Percentiles rank a stretch among this genome's conserved stretches.
phyloP scores from a whole-genome alignment of 2,797 vertebrate genomes.

The Macropus fuliginosus region DNA sequence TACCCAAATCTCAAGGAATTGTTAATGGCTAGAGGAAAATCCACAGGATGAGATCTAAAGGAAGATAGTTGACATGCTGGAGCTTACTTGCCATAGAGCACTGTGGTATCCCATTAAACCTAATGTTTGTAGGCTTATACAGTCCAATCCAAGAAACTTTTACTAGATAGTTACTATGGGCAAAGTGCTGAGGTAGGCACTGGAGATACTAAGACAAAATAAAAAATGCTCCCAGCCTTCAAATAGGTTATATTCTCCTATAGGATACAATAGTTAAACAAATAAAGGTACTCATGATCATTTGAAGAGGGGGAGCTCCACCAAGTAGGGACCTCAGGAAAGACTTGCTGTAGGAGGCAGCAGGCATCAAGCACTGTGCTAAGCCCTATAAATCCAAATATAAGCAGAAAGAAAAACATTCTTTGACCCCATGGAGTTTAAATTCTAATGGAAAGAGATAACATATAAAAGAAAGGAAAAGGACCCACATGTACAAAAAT shows the following conservation, averaged over 20 bases:
- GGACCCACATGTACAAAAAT: no score
- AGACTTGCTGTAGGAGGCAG: background rate
- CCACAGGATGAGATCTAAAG: background rate
- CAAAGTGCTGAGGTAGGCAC: background rate
- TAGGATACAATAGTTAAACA: background rate
- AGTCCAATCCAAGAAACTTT: background rate
- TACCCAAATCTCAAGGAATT: background rate
- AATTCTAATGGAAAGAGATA: background rate
- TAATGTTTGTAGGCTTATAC: background rate
- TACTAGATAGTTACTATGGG: background rate
- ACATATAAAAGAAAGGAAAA: background rate
- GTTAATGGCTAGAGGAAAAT: background rate
- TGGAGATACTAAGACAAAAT: background rate
- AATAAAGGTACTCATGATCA: background rate
- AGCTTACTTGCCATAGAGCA: background rate
- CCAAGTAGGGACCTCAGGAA: background rate
- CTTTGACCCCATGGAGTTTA: background rate
- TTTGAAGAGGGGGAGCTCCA: background rate
- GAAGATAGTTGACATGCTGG: background rate
- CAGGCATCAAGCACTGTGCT: background rate
- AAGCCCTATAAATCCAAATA: background rate
- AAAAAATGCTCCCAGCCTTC: background rate
- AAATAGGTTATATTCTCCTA: background rate
- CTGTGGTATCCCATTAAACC: background rate
- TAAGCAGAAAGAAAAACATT: background rate